Percentiles rank a stretch among this genome's conserved stretches.
Conservation (phyloP, 2,888 invertebrate species). For the Eupelmus urozonus region DNA sequence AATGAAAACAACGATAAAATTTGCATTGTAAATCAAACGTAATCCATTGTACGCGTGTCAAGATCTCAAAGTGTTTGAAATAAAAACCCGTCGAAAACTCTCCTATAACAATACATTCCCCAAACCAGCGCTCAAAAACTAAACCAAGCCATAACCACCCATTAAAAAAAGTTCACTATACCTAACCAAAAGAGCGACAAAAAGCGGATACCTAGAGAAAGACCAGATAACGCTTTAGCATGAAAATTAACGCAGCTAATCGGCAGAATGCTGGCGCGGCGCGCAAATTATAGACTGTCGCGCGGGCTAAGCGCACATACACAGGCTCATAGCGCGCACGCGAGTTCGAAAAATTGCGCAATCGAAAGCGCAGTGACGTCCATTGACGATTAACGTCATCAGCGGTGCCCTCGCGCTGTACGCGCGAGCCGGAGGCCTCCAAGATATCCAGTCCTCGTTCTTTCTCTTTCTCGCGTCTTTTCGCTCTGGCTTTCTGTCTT, state of each 20-base stretch:
- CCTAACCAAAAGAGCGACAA: too few species aligned
- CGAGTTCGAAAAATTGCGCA: slow-evolving; percentile 52
- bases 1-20: slow-evolving; percentile 18
- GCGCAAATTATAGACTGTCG: neutral
- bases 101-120: neutral
- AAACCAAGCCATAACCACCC: neutral
- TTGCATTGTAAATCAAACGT: slow-evolving; percentile 28
- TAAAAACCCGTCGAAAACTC: neutral
- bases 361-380: slow-evolving; percentile 60
- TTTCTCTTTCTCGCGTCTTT: neutral
- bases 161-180: too few species aligned
- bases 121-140: neutral
- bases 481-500: neutral
- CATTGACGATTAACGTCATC: slow-evolving; percentile 62
- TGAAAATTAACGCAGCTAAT: slow-evolving; percentile 16
- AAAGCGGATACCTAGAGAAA: neutral
- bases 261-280: too few species aligned
- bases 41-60: slow-evolving; percentile 7
- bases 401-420: slow-evolving; percentile 54
- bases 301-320: too few species aligned
- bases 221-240: neutral
- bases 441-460: neutral
- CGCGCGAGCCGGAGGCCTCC: neutral
- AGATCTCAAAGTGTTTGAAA: neutral
- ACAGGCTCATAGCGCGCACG: neutral